These are phyloP conservation scores for Tetropium fuscum DNA, from an alignment of 2,888 invertebrate genomes.

Conservation along the genomic window DNA sequence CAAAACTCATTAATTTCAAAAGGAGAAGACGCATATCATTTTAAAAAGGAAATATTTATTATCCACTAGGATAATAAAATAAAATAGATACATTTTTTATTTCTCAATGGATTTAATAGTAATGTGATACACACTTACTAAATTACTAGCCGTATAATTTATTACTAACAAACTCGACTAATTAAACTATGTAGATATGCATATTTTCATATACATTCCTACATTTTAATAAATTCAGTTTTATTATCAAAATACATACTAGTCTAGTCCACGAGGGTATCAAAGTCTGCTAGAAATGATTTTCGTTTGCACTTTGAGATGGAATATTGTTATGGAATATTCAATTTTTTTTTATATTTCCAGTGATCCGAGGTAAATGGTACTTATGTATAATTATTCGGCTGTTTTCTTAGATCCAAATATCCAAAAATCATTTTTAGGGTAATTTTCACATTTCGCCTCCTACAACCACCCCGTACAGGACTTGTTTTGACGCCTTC, in stretches of 20 bases:
- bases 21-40: conserved; percentile 4
- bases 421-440: too few relatives aligned
- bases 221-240: conserved; percentile 23
- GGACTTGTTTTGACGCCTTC: too few relatives aligned
- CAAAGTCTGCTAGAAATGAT: too few relatives aligned
- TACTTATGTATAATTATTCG: too few relatives aligned
- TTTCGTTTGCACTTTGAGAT: too few relatives aligned
- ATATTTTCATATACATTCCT: conserved; percentile 25
- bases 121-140: conserved; percentile 18
- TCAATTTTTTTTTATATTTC: too few relatives aligned
- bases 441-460: too few relatives aligned
- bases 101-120: conserved; percentile 14
- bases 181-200: conserved; percentile 23
- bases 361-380: too few relatives aligned
- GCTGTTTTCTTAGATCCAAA: too few relatives aligned
- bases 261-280: too few relatives aligned
- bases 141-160: conserved; percentile 20
- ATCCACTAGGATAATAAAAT: conserved; percentile 19
- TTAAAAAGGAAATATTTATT: conserved; percentile 25
- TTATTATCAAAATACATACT: conserved; percentile 27
- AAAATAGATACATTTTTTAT: conserved; percentile 25
- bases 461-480: too few relatives aligned
- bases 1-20: conserved; percentile 22
- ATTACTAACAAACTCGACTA: conserved; percentile 22
- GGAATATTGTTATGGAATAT: too few relatives aligned